These are phyloP conservation scores for Promerops cafer DNA, from an alignment of 2,113 vertebrate genomes.

Conservation along the genomic window DNA sequence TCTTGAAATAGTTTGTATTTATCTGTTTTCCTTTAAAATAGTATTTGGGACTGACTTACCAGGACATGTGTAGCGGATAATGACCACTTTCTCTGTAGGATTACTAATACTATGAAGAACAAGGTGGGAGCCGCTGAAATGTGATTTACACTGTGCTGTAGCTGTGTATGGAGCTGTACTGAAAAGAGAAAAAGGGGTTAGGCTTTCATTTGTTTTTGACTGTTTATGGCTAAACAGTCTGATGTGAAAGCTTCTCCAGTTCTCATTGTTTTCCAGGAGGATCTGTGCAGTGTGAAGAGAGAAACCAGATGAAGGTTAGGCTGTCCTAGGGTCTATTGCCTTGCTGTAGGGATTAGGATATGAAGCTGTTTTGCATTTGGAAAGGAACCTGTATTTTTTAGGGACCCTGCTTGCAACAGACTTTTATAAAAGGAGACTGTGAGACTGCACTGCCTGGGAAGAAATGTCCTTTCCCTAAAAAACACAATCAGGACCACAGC, in stretches of 20 bases:
- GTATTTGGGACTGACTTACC: background rate
- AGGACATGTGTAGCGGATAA: background rate
- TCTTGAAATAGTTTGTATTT: background rate
- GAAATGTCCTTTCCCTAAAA: background rate
- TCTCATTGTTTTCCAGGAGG: background rate
- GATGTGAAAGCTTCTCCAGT: background rate
- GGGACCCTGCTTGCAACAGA: rapidly evolving
- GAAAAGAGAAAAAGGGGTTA: background rate
- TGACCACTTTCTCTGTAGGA: background rate
- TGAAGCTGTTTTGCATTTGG: background rate
- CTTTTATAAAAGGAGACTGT: background rate
- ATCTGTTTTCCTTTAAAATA: background rate
- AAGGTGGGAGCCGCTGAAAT: background rate
- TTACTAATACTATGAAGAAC: background rate
- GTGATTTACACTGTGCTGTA: background rate
- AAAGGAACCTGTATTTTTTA: background rate
- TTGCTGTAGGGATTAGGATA: background rate
- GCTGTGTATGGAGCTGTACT: background rate
- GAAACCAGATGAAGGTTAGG: background rate
- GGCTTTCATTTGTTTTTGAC: background rate
- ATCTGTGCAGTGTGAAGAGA: background rate
- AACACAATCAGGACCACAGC: background rate
- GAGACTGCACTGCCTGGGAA: background rate
- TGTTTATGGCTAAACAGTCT: background rate
- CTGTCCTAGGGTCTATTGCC: background rate